A percentile compares a stretch with the other conserved stretches of the same genome.
Evolutionary conservation across 2,113 vertebrate genomes (phyloP).

Genomic region (Sigmodon hispidus): DNA sequence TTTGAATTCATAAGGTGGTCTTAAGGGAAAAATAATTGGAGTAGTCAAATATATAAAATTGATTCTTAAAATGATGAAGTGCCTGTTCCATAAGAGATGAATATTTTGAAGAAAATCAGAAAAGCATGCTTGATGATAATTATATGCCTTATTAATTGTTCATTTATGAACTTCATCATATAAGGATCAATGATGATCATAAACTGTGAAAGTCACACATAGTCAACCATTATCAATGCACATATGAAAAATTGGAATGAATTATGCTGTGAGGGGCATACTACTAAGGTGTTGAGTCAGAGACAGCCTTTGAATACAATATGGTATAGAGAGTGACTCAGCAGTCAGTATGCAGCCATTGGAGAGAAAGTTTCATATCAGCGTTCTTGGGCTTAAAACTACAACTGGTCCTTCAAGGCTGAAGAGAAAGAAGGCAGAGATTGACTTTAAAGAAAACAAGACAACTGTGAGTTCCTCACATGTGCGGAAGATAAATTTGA

Average conservation of each 20-base stretch:
- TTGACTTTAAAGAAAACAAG: conserved; percentile 14
- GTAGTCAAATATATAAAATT: neutral
- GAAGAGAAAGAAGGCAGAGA: neutral
- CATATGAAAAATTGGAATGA: neutral
- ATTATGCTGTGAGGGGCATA: neutral
- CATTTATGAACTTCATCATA: neutral
- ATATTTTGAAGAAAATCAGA: neutral
- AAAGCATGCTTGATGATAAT: neutral
- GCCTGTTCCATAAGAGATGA: neutral
- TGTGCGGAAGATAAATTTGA: conserved; percentile 41
- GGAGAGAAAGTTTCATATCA: neutral
- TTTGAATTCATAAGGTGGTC: neutral
- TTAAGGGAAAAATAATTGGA: neutral
- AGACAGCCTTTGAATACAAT: neutral
- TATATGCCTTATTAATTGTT: neutral
- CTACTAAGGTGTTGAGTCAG: neutral
- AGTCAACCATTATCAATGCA: neutral
- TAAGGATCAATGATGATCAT: neutral
- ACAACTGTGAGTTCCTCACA: neutral
- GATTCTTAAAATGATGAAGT: neutral
- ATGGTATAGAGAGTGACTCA: neutral
- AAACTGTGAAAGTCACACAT: neutral
- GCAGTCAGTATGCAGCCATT: neutral
- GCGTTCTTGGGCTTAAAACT: neutral
- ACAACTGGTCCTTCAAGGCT: neutral